Base-by-base conservation (phyloP, 2,888 invertebrate species). In the Frankliniella intonsa region DNA sequence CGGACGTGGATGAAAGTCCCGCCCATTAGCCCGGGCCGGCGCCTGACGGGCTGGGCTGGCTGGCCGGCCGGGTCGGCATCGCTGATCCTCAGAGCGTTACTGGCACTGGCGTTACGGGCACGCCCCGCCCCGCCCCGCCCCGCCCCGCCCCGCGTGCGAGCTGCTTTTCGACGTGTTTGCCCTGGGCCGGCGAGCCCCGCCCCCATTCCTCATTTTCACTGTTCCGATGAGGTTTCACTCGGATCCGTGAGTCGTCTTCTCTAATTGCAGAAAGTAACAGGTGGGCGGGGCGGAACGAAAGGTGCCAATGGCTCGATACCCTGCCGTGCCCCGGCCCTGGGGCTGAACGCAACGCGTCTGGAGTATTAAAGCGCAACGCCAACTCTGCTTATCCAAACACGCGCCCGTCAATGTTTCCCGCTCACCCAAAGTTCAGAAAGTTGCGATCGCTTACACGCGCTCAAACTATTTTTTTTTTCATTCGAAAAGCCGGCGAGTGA, bases 181-280 rank as follows among this genome's bases (percentile, higher is more conserved):
- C 17, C 19, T 19, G 14, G 17, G 55, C 55, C 55, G 14, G 17
- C 0, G 14, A 14, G 5, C 14, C 5, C 69, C 69, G 69, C 69
- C 69, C 69, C n/a, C 69, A 55, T 55, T 55, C 55, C 14, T 55
- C 55, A 55, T 55, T 55, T 55, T 69, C 69, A 69, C 69, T 69
- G 69, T 38, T 38, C 25, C 69, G 69, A 17, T 17, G 25, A 76
- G 69, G 69, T 76, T 76, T 76, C 69, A 76, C 69, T 76, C 69
- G 22, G 12, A 55, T 76, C 25, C 22, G 12, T 76, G 69, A 25
- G 69, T 25, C 25, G 55, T 14, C 55, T 14, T 12, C 25, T 12
- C 25, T 76, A 76, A 76, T 76, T 76, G 25, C 62, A 62, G 62
- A 62, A 62, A 62, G 62, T 62, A n/a, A n/a, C 62, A n/a, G 55